Evolutionary conservation across 2,113 vertebrate genomes (phyloP).

Genomic region (Caloenas nicobarica): DNA sequence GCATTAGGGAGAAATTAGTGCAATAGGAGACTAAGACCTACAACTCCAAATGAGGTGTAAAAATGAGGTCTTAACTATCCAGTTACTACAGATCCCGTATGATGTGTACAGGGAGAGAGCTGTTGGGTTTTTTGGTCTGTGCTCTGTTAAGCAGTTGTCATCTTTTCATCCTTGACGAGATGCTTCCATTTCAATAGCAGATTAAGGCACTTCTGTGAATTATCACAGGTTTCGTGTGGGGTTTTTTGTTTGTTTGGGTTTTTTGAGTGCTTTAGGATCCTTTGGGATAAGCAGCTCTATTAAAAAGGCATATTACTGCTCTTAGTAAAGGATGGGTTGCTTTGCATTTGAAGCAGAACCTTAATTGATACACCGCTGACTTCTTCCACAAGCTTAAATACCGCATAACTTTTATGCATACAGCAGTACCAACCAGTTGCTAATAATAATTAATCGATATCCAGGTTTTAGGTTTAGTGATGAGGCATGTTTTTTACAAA

Average conservation of each 20-base stretch:
- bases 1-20: too few relatives aligned
- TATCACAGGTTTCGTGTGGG: background rate
- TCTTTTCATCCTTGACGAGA: slow-evolving; percentile 17
- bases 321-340: background rate
- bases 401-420: background rate
- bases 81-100: background rate
- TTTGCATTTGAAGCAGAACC: slow-evolving; percentile 36
- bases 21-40: background rate
- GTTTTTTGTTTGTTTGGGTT: too few relatives aligned
- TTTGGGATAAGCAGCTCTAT: slow-evolving; percentile 14
- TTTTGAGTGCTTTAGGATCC: background rate
- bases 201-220: slow-evolving; percentile 13
- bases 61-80: slow-evolving; percentile 13
- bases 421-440: background rate
- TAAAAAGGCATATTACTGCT: background rate
- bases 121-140: background rate
- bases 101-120: background rate
- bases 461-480: background rate
- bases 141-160: background rate
- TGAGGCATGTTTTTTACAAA: background rate
- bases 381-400: background rate
- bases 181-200: background rate
- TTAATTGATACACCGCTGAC: slow-evolving; percentile 11
- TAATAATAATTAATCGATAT: background rate
- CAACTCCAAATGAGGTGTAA: slow-evolving; percentile 28